phyloP scores from a whole-genome alignment of 2,113 vertebrate genomes.

The Vulpes lagopus region DNA sequence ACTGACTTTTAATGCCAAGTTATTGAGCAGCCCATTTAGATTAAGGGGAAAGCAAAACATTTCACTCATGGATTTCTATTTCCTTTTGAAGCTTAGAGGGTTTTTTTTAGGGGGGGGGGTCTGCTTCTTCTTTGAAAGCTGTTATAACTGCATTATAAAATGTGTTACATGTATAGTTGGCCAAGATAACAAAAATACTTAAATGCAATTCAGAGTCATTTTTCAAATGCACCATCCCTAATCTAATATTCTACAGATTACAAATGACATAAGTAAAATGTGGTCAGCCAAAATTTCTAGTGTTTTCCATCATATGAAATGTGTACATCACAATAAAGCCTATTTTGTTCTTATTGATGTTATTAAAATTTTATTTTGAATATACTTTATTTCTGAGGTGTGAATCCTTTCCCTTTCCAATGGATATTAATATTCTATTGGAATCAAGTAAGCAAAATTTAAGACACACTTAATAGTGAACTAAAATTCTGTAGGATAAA shows the following conservation, averaged over 20 bases:
- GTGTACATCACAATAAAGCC: neutral
- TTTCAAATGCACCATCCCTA: constrained; percentile 52
- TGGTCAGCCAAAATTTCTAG: neutral
- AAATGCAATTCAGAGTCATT: constrained; percentile 51
- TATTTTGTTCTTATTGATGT: neutral
- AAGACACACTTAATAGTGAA: constrained; percentile 7
- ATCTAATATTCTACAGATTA: constrained; percentile 36
- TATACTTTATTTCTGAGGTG: constrained; percentile 15
- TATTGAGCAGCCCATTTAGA: constrained; percentile 41
- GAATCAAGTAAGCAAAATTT: neutral
- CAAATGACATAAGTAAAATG: constrained; percentile 21
- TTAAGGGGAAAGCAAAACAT: constrained; percentile 50
- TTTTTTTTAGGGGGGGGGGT: neutral
- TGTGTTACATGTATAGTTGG: constrained; percentile 43
- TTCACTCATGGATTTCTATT: constrained; percentile 21
- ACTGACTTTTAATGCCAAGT: constrained; percentile 66
- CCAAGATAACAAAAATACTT: constrained; percentile 34
- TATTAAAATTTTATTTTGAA: constrained; percentile 44
- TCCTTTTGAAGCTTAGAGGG: neutral
- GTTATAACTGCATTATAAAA: constrained; percentile 35
- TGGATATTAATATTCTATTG: neutral
- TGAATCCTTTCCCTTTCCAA: constrained; percentile 29
- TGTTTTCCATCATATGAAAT: constrained; percentile 27
- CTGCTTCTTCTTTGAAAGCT: constrained; percentile 34
- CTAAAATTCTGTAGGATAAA: neutral